Conservation (phyloP, 2,797 vertebrate species). For the Hoplostethus atlanticus region DNA sequence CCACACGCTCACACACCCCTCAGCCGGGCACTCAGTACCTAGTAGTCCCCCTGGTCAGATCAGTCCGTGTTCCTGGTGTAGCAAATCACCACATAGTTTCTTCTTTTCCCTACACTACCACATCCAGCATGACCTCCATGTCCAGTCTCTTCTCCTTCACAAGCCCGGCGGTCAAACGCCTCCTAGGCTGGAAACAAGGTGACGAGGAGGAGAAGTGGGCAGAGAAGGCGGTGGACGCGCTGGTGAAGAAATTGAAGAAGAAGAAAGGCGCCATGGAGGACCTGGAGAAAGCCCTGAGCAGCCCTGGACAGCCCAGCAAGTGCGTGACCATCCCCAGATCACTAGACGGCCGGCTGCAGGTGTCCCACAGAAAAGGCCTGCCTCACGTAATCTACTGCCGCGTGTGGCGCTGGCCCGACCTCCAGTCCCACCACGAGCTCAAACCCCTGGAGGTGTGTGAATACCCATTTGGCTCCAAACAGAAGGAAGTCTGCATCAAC, state of each 20-base stretch:
- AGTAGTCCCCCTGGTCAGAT: neutral
- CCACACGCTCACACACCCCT: slow-evolving; percentile 15
- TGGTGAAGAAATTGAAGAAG: slow-evolving; percentile 99
- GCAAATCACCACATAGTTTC: slow-evolving; percentile 25
- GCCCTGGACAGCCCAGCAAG: slow-evolving; percentile 96
- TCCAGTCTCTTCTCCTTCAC: slow-evolving; percentile 99
- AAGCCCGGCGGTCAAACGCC: slow-evolving; percentile 96
- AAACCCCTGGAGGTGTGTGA: slow-evolving; percentile 98
- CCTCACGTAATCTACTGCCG: slow-evolving; percentile 98
- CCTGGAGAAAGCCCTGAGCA: slow-evolving; percentile 96
- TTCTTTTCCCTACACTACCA: slow-evolving; percentile 36
- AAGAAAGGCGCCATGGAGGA: slow-evolving; percentile 99
- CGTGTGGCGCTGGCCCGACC: slow-evolving; percentile 98
- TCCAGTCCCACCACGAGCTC: slow-evolving; percentile 97
- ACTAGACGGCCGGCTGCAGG: slow-evolving; percentile 94
- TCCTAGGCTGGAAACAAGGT: slow-evolving; percentile 99
- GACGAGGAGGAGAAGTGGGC: slow-evolving; percentile 99
- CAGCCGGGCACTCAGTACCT: slow-evolving; percentile 2
- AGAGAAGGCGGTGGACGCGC: slow-evolving; percentile 96
- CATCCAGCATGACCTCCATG: slow-evolving; percentile 93
- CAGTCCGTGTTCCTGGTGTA: slow-evolving; percentile 32
- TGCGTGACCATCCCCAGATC: slow-evolving; percentile 98
- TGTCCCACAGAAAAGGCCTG: slow-evolving; percentile 96
- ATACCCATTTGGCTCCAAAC: slow-evolving; percentile 98
- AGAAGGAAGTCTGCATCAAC: slow-evolving; percentile 99